Percentiles rank a stretch among this genome's conserved stretches.
Conservation (phyloP, 1,140 invertebrate genomes). For the Drosophila burlai region DNA sequence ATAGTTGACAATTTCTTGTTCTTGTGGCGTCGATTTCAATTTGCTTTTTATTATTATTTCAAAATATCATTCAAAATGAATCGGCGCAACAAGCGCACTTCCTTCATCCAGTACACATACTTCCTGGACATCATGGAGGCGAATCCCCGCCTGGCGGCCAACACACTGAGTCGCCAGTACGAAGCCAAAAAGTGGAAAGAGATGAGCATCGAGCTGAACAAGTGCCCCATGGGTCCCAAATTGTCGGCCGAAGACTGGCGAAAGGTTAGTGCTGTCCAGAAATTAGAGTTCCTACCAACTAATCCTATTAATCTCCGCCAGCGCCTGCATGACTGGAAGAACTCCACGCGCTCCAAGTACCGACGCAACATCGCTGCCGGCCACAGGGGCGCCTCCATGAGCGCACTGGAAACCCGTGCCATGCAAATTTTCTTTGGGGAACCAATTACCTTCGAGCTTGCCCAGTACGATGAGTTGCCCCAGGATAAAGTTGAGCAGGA, state of each 20-base stretch:
- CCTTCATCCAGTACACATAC: constrained; percentile 74
- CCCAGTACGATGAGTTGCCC: constrained; percentile 31
- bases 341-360: constrained; percentile 78
- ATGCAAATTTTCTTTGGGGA: constrained; percentile 55
- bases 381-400: constrained; percentile 61
- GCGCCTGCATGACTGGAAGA: constrained; percentile 83
- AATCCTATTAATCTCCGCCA: constrained; percentile 11
- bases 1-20: constrained; percentile 5
- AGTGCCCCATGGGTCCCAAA: constrained; percentile 66
- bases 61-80: constrained; percentile 60
- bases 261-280: constrained; percentile 55
- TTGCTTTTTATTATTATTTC: constrained; percentile 21
- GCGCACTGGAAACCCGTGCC: constrained; percentile 63
- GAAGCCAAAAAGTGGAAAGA: constrained; percentile 79
- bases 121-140: constrained; percentile 80
- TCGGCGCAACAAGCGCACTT: constrained; percentile 80
- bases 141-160: constrained; percentile 71
- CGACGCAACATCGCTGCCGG: constrained; percentile 54
- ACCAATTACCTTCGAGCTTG: constrained; percentile 23
- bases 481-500: constrained; percentile 47
- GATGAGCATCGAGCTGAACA: constrained; percentile 70
- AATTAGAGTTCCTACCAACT: not conserved
- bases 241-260: constrained; percentile 81
- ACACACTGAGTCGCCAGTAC: constrained; percentile 60
- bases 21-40: constrained; percentile 45